Percentiles rank a stretch among this genome's conserved stretches.
phyloP scores from a whole-genome alignment of 2,797 vertebrate genomes.

The Kryptolebias ocellatus region DNA sequence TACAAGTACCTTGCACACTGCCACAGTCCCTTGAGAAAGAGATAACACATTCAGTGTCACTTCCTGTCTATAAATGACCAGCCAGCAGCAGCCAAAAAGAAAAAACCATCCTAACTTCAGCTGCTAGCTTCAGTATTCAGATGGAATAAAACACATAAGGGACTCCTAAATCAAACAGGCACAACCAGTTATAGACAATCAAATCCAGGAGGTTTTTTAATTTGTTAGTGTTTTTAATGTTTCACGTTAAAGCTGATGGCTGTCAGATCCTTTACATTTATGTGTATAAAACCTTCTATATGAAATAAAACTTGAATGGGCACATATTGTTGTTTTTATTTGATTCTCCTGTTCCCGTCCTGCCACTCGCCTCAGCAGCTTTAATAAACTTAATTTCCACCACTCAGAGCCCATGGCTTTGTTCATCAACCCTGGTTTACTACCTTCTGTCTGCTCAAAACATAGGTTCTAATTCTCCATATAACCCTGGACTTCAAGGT shows the following conservation, averaged over 20 bases:
- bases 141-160: neutral
- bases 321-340: neutral
- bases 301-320: too few species aligned
- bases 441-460: neutral
- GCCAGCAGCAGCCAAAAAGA: neutral
- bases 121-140: neutral
- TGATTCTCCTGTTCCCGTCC: neutral
- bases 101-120: neutral
- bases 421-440: neutral
- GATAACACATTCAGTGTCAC: conserved; percentile 8
- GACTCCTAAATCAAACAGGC: too few species aligned
- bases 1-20: conserved; percentile 86
- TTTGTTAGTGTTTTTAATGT: neutral
- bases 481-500: neutral
- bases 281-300: neutral
- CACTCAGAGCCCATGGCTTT: too few species aligned
- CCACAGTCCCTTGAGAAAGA: conserved; percentile 89
- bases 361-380: neutral
- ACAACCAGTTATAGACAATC: neutral
- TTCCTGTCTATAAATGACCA: neutral
- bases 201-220: neutral
- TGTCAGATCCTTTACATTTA: too few species aligned
- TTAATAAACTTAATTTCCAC: neutral
- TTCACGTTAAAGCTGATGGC: neutral
- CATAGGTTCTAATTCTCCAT: neutral